Base-by-base conservation (phyloP, 1,140 invertebrate genomes). In the Meloidogyne exigua region DNA sequence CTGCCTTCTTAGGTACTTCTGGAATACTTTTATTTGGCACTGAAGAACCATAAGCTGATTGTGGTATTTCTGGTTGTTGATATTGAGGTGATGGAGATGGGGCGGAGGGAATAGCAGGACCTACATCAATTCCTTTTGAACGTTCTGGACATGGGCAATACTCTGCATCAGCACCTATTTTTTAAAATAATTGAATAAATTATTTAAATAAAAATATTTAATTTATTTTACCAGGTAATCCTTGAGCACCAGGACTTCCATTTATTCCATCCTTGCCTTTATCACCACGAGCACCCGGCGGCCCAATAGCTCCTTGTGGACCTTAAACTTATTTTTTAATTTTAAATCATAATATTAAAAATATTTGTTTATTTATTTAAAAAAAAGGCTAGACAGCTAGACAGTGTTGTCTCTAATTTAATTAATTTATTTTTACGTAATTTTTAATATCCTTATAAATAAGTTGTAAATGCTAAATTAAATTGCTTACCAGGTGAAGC, bases 91-190 rank as follows among this genome's bases (percentile, higher is more conserved):
- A 57, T 57, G 49, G 49, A n/a, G 49, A 21, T 57, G 49, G 49
- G 13, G 49, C 18, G 4, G 49, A 18, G 7, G 49, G 18, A 57
- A n/a, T 18, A 7, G 68, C 28, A 5, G 39, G 68, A 4, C 68
- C 68, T 13, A 36, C 39, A 5, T 26, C 68, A 0, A 44, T 13
- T 18, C 68, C 68, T 15, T 70, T 32, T 21, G 64, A 69, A 32
- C 77, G 77, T 42, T 70, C 65, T 0, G 78, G 78, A 26, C 78
- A 79, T 10, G 78, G 76, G 67, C 78, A 79, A 66, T 79, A 79
- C n/a, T 79, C 77, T 28, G 77, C 77, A 72, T 79, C 77, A 28
- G 68, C 77, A n/a, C 76, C 76, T 70, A 57, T 39, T 15, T 25
- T 32, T 9, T 7, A 32, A 32, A 32, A 32, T 2, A 25, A 57